Evolutionary conservation across 1,140 invertebrate species (phyloP).

Genomic region (Saccostrea cuccullata): DNA sequence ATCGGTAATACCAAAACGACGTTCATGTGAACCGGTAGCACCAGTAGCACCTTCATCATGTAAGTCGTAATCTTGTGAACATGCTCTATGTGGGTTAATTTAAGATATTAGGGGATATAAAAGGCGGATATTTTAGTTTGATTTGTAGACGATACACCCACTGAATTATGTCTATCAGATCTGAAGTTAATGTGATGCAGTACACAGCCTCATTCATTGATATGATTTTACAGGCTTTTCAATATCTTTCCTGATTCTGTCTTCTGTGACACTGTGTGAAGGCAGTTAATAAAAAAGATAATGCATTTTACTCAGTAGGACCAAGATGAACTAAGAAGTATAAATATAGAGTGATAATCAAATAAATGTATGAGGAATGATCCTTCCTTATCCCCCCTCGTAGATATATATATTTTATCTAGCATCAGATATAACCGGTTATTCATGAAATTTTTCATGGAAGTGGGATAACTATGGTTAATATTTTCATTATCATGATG

Average conservation of each 20-base stretch:
- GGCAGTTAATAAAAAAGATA: background rate
- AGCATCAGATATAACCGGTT: background rate
- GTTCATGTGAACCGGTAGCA: background rate
- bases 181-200: background rate
- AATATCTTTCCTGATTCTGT: background rate
- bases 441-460: background rate
- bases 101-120: background rate
- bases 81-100: background rate
- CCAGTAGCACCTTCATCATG: background rate
- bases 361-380: background rate
- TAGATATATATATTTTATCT: background rate
- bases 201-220: slow-evolving; percentile 10
- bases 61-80: background rate
- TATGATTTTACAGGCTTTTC: background rate
- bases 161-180: background rate
- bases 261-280: background rate
- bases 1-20: slow-evolving; percentile 37
- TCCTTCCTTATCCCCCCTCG: background rate
- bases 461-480: too few relatives aligned
- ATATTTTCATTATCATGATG: too few relatives aligned
- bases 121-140: slow-evolving; percentile 7
- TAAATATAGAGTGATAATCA: background rate
- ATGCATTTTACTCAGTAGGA: background rate
- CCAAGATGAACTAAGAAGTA: background rate
- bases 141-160: slow-evolving; percentile 27